A percentile compares a stretch with the other conserved stretches of the same genome.
Evolutionary conservation across 2,113 vertebrate genomes (phyloP).

Genomic region (Paraplagusia blochii): DNA sequence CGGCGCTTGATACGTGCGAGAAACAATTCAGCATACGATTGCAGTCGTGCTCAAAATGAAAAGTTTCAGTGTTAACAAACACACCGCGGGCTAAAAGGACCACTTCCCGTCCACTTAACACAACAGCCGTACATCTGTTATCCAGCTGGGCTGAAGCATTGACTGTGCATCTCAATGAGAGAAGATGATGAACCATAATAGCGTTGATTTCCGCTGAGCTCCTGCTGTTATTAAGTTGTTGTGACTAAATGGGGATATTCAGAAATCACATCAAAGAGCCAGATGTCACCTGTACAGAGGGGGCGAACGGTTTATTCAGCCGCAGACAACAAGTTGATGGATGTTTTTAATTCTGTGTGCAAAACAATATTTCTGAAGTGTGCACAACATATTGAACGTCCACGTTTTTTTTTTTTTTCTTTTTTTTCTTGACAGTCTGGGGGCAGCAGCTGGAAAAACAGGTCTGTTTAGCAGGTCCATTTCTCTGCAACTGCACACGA

Average conservation of each 20-base stretch:
- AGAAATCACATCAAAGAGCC: conserved; percentile 19
- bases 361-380: background rate
- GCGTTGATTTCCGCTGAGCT: background rate
- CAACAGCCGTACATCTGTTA: conserved; percentile 2
- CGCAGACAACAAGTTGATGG: background rate
- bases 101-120: background rate
- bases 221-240: conserved; percentile 19
- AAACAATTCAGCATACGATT: background rate
- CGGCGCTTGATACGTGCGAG: no score
- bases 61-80: background rate
- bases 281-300: conserved; percentile 19
- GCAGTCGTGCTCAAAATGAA: background rate
- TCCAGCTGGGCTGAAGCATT: conserved; percentile 17
- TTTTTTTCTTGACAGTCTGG: no score
- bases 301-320: background rate
- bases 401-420: background rate
- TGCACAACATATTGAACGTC: background rate
- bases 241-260: conserved; percentile 15
- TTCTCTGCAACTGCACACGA: no score
- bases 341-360: background rate
- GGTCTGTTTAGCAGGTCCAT: no score
- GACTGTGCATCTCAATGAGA: conserved; percentile 6
- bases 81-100: conserved; percentile 3
- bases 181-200: conserved; percentile 29
- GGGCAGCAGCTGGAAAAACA: conserved; percentile 1